phyloP scores from a whole-genome alignment of 2,113 vertebrate species.

The Stegastes partitus region DNA sequence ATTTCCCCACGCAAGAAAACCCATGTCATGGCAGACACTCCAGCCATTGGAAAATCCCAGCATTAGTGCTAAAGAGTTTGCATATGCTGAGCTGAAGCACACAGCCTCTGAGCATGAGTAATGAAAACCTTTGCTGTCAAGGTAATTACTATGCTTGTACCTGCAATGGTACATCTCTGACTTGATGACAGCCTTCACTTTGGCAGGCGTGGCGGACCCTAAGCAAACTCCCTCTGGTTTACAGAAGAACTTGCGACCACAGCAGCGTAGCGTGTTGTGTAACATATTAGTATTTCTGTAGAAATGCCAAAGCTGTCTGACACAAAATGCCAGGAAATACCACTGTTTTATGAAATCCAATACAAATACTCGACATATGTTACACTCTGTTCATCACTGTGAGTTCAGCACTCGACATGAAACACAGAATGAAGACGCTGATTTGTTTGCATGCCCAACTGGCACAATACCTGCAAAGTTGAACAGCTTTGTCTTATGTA shows the following conservation, averaged over 20 bases:
- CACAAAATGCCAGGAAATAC: conserved; percentile 71
- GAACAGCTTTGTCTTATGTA: background rate
- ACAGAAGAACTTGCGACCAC: conserved; percentile 39
- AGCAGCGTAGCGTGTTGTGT: conserved; percentile 56
- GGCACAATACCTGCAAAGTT: background rate
- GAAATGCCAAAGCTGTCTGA: conserved; percentile 53
- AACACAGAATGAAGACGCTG: background rate
- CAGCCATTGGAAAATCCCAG: conserved; percentile 67
- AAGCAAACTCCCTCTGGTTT: conserved; percentile 52
- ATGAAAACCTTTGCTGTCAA: conserved; percentile 57
- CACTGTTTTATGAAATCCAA: conserved; percentile 63
- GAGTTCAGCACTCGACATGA: conserved; percentile 15
- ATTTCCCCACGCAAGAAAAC: conserved; percentile 49
- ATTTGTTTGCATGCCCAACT: conserved; percentile 18
- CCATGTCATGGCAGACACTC: conserved; percentile 44
- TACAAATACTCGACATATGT: conserved; percentile 62
- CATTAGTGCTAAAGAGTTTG: conserved; percentile 26
- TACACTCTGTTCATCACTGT: conserved; percentile 36
- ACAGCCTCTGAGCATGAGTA: conserved; percentile 34
- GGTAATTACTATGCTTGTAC: conserved; percentile 68
- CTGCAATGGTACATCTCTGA: conserved; percentile 51
- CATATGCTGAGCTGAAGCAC: conserved; percentile 13
- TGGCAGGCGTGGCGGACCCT: conserved; percentile 56
- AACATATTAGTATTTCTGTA: conserved; percentile 55
- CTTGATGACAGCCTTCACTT: conserved; percentile 72